Evolutionary conservation across 2,888 invertebrate genomes (phyloP).

Genomic region (Drosophila robusta): DNA sequence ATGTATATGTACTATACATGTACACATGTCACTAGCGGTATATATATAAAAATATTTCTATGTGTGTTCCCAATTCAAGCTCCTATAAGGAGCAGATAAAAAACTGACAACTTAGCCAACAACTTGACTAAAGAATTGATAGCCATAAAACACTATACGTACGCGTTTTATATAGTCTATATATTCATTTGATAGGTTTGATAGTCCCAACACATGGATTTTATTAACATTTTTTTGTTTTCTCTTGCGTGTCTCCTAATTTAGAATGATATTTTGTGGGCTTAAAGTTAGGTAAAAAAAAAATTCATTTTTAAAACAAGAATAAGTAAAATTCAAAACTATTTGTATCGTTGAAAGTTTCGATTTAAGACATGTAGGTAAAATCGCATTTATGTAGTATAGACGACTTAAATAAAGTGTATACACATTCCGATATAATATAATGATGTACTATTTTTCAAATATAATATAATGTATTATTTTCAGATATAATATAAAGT

Average conservation of each 20-base stretch:
- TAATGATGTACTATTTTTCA: slow-evolving; percentile 2
- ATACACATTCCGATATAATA: slow-evolving; percentile 24
- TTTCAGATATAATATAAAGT: slow-evolving; percentile 17
- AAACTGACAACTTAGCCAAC: slow-evolving; percentile 61
- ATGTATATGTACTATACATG: slow-evolving; percentile 16
- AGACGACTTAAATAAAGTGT: slow-evolving; percentile 35
- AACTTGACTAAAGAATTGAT: slow-evolving; percentile 46
- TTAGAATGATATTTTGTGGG: slow-evolving; percentile 41
- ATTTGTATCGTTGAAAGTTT: slow-evolving; percentile 35
- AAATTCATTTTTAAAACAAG: slow-evolving; percentile 27
- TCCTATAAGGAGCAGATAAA: slow-evolving; percentile 73
- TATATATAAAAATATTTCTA: slow-evolving; percentile 54
- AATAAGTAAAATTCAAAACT: slow-evolving; percentile 43
- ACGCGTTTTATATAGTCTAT: slow-evolving; percentile 45
- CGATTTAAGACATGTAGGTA: slow-evolving; percentile 33
- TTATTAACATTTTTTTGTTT: slow-evolving; percentile 16
- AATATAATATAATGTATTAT: slow-evolving; percentile 9
- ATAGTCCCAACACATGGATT: slow-evolving; percentile 52
- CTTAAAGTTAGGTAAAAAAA: slow-evolving; percentile 49
- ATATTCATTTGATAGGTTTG: slow-evolving; percentile 48
- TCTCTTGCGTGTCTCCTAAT: slow-evolving; percentile 33
- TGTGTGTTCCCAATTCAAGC: slow-evolving; percentile 68
- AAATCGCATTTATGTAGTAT: slow-evolving; percentile 25
- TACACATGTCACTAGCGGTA: slow-evolving; percentile 19
- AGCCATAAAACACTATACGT: slow-evolving; percentile 48